Evolutionary conservation across 2,113 vertebrate genomes (phyloP).

Genomic region (Cyanoderma ruficeps): DNA sequence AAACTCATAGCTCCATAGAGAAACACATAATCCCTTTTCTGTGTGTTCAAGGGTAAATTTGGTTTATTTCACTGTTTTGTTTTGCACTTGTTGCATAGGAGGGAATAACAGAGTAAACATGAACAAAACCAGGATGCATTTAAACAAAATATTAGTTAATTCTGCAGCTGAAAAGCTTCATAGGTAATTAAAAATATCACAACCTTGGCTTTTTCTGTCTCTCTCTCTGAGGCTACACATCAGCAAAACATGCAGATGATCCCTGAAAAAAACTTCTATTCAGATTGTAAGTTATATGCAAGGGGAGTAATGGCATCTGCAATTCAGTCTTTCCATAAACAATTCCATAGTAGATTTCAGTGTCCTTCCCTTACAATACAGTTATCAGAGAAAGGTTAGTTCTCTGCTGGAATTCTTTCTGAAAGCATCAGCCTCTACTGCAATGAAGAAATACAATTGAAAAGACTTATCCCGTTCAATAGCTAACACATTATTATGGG

Average conservation of each 20-base stretch:
- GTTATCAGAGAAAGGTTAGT: not conserved
- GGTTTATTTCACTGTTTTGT: not conserved
- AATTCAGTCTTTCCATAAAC: not conserved
- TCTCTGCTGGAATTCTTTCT: not conserved
- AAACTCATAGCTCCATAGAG: not conserved
- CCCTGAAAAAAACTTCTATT: not conserved
- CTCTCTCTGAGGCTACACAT: not conserved
- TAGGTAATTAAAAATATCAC: not conserved
- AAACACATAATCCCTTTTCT: not conserved
- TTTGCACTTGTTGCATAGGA: not conserved
- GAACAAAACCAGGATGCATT: not conserved
- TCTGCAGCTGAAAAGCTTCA: not conserved
- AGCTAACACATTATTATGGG: not conserved
- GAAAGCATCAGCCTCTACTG: not conserved
- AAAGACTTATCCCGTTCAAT: not conserved
- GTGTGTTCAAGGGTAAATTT: not conserved
- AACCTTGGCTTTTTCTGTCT: not conserved
- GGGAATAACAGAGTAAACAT: not conserved
- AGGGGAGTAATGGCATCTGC: not conserved
- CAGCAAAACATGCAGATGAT: not conserved
- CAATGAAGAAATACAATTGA: not conserved
- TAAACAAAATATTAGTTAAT: not conserved
- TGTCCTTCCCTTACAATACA: not conserved
- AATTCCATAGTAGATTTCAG: not conserved
- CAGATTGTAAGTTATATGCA: not conserved